Evolutionary conservation across 2,888 invertebrate genomes (phyloP).

Genomic region (Stenotaenia linearis): DNA sequence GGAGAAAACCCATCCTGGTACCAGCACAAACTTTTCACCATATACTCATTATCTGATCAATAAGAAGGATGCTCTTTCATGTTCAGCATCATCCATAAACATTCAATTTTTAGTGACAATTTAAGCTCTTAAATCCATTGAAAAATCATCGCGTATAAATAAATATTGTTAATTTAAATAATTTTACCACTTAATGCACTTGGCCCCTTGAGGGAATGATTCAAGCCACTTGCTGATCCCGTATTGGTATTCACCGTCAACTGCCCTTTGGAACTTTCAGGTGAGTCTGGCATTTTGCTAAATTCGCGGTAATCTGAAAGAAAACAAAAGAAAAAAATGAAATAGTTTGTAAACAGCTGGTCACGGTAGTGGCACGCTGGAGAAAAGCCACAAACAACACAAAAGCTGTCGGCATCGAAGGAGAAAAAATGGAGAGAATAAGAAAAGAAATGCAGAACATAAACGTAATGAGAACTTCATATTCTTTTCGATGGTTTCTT

Average conservation of each 20-base stretch:
- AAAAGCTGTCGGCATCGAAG: not conserved
- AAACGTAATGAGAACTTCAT: constrained; percentile 9
- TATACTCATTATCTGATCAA: not conserved
- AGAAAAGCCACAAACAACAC: not conserved
- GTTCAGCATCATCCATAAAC: not conserved
- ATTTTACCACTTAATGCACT: constrained; percentile 3
- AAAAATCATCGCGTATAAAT: no score
- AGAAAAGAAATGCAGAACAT: not conserved
- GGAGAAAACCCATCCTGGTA: not conserved
- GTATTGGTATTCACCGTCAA: constrained; percentile 28
- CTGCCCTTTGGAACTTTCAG: constrained; percentile 29
- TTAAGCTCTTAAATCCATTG: not conserved
- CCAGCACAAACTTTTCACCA: not conserved
- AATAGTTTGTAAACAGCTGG: not conserved
- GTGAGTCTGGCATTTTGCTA: constrained; percentile 31
- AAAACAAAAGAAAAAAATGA: constrained; percentile 13
- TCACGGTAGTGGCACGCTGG: not conserved
- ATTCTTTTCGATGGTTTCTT: not conserved
- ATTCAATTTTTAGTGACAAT: not conserved
- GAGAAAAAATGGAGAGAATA: not conserved
- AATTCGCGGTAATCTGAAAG: constrained; percentile 26
- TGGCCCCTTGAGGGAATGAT: constrained; percentile 20
- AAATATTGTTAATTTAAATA: not conserved
- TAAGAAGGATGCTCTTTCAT: not conserved
- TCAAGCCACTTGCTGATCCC: not conserved